Base-by-base conservation (phyloP, 1,140 invertebrate genomes). In the Phortica variegata region DNA sequence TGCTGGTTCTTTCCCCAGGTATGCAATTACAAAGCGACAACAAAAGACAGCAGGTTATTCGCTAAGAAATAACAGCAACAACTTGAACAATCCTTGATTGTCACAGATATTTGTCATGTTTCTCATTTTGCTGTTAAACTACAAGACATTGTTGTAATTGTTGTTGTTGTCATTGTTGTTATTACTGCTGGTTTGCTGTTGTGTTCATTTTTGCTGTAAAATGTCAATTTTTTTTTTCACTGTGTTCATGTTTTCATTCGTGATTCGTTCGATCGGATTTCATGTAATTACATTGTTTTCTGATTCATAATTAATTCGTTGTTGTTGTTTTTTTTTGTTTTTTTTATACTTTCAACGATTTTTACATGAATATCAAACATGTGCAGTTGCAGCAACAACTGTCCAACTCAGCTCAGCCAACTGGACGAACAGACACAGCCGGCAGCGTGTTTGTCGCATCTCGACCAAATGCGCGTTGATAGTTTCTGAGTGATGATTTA, bases 261-360 rank as follows among this genome's bases (percentile, higher is more conserved):
- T n/a, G n/a, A n/a, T n/a, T 26, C 10, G 23, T 26, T 65, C 66
- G 66, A 66, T 71, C 58, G 61, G 54, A 71, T 71, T 71, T 71
- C 66, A 71, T 71, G 62, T 71, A 70, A 71, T 71, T 71, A 71
- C 66, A 71, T 68, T 68, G 63, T 68, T 63, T 56, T 71, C 57
- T 71, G 66, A 71, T 71, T 71, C 66, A 71, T 71, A 71, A 71
- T 71, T 71, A 71, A 71, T 71, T 71, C 54, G 54, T 48, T 52
- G 29, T 48, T 6, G 34, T 37, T 38, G 44, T 38, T 16, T 15
- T 19, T 3, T 16, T 9, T n/a, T 26, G n/a, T 47, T 6, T n/a
- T 36, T 19, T 18, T 26, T 19, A 6, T 34, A 26, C 10, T n/a
- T n/a, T n/a, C n/a, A n/a, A n/a, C 54, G 62, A 60, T 52, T 66